Evolutionary conservation across 92 coral and sea anemone genomes (phyloP), one percentile per base, ranked within the genome.

Genomic region (Actinostola sp.): DNA sequence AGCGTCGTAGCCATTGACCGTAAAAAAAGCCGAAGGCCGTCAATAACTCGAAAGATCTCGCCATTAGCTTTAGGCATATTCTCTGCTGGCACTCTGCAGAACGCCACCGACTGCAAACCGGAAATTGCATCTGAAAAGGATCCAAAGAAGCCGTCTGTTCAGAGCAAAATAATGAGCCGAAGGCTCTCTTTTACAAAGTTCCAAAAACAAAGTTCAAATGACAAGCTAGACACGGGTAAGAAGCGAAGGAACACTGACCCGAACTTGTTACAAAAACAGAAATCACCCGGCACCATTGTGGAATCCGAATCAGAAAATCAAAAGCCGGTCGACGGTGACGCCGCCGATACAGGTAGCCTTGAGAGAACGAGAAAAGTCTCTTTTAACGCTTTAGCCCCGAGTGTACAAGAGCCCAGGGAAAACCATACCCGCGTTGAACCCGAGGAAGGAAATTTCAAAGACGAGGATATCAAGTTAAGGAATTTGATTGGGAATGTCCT

Each of bases 191-290:
- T 90, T 16, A 87, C 87, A 16, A 78, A 86, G 82, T 89, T 89
- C 21, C 78, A 81, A 59, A 84, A 71, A 43, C 91, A 65, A 36
- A 55, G 51, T 21, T 26, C 59, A 33, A 19, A 64, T 32, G 77
- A 64, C 38, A 81, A 72, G 61, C 77, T 34, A 9, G 88, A 79
- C 27, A 84, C 83, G 14, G 66, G 79, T 31, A 73, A 70, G 30
- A 86, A 87, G 36, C 86, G 96, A 28, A 59, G 96, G 58, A 90
- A 90, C 51, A 89, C 96, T 0, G 96, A 90, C 53, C 96, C 96
- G 10, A 77, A 36, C 57, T 36, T 79, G 0, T 38, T 78, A 1
- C 85, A 78, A 38, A 67, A 63, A 21, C 62, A 72, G 29, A 69
- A 77, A 41, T n/a, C 36, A 3, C 13, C 64, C 3, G 43, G 63